Conservation (phyloP, 2,113 vertebrate species). For the Myrmophylax atrothorax region DNA sequence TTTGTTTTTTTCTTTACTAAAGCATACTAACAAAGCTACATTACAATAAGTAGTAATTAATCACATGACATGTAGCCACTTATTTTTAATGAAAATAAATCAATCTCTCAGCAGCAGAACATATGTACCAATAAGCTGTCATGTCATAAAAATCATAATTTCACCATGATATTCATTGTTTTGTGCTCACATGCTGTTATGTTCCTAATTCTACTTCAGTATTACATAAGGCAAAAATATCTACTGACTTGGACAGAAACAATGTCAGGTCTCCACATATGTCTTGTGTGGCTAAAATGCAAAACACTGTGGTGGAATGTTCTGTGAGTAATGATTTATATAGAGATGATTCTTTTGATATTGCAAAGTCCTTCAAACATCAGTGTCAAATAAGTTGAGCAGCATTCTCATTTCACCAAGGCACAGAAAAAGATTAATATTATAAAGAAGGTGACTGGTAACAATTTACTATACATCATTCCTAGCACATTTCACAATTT, state of each 20-base stretch:
- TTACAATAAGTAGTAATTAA: neutral
- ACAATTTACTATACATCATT: neutral
- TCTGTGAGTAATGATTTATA: neutral
- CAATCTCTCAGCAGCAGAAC: neutral
- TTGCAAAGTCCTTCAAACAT: neutral
- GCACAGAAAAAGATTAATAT: neutral
- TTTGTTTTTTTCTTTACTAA: neutral
- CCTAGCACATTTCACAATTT: neutral
- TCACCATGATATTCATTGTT: neutral
- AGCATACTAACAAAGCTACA: neutral
- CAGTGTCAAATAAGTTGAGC: neutral
- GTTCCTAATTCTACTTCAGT: neutral
- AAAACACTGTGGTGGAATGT: neutral
- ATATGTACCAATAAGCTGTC: neutral
- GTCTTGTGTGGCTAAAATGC: neutral
- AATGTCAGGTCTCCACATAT: neutral
- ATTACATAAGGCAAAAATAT: neutral
- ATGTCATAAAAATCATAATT: neutral
- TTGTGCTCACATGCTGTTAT: neutral
- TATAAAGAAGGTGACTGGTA: neutral
- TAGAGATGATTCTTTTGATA: neutral
- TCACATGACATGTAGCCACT: neutral
- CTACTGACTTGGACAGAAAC: neutral
- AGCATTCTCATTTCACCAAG: slow-evolving; percentile 1
- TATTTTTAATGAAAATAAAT: neutral